Evolutionary conservation across 2,797 vertebrate species (phyloP).

Genomic region (Holocentrus rufus): DNA sequence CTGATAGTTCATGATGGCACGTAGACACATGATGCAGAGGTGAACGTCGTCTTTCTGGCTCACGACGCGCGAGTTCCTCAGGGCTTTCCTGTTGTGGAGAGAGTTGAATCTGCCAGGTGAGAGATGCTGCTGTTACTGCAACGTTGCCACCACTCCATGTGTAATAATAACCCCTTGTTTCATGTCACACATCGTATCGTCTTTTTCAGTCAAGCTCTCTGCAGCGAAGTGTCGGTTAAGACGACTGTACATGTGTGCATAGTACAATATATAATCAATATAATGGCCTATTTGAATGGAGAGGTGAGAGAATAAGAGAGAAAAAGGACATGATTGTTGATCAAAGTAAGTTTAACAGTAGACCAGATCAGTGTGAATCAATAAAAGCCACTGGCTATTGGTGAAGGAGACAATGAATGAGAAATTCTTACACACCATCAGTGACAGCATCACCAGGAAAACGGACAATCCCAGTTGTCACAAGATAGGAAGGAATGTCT

Average conservation of each 20-base stretch:
- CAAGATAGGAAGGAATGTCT: not conserved
- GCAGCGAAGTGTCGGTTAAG: not conserved
- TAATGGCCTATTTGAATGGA: not conserved
- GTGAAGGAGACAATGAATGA: not conserved
- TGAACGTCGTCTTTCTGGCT: constrained; percentile 92
- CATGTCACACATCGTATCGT: not conserved
- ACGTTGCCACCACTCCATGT: not conserved
- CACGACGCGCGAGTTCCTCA: constrained; percentile 83
- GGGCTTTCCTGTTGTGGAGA: constrained; percentile 85
- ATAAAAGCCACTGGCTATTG: not conserved
- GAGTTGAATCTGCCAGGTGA: constrained; percentile 75
- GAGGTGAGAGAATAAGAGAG: not conserved
- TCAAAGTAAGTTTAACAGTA: not conserved
- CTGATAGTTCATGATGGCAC: constrained; percentile 99
- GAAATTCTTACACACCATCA: constrained; percentile 3
- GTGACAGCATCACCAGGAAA: not conserved
- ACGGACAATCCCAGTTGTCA: not conserved
- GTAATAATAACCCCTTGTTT: not conserved
- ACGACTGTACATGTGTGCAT: not conserved
- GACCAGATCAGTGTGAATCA: not conserved
- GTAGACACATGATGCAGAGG: constrained; percentile 94
- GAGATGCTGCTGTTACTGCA: constrained; percentile 32
- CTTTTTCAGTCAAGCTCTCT: not conserved
- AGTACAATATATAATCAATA: not conserved
- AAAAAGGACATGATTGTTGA: too few species aligned